phyloP scores from a whole-genome alignment of 2,888 invertebrate genomes.

The Caenorhabditis sinica region DNA sequence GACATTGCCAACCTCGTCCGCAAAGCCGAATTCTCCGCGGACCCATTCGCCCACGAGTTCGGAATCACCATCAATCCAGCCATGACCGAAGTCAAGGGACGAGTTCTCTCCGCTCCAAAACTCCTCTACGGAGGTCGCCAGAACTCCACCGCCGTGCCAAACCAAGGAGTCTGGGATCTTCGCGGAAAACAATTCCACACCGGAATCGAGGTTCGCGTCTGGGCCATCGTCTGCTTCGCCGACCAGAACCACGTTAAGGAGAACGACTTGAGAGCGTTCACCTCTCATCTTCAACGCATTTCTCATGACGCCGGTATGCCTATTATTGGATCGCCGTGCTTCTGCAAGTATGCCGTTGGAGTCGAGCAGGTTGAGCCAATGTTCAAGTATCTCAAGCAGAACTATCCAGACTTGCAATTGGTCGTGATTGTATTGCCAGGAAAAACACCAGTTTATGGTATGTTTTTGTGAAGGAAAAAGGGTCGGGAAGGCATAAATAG shows the following conservation, averaged over 20 bases:
- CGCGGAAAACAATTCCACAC: conserved; percentile 99
- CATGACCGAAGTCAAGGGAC: conserved; percentile 99
- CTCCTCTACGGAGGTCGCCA: conserved; percentile 96
- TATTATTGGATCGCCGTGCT: conserved; percentile 91
- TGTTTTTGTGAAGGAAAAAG: too few species aligned
- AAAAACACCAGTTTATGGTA: conserved; percentile 83
- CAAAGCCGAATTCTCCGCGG: conserved; percentile 98
- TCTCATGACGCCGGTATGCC: conserved; percentile 99
- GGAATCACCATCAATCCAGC: conserved; percentile 97
- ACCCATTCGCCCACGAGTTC: conserved; percentile 98
- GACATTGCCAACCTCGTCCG: conserved; percentile 97
- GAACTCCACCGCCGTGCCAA: conserved; percentile 94
- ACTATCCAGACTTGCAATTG: conserved; percentile 95
- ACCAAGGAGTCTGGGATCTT: conserved; percentile 99
- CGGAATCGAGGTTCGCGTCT: conserved; percentile 96
- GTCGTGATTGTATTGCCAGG: conserved; percentile 98
- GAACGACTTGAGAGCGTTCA: conserved; percentile 95
- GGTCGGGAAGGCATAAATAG: too few species aligned
- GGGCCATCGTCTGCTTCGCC: conserved; percentile 99
- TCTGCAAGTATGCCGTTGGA: conserved; percentile 92
- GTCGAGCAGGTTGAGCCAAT: conserved; percentile 99
- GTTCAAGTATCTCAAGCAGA: conserved; percentile 98
- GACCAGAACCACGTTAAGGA: conserved; percentile 98
- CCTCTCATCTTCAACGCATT: conserved; percentile 97
- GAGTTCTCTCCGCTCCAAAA: conserved; percentile 97